Evolutionary conservation across 2,113 vertebrate genomes (phyloP), one percentile per base, ranked within the genome.

Genomic region (Hystrix cristata): DNA sequence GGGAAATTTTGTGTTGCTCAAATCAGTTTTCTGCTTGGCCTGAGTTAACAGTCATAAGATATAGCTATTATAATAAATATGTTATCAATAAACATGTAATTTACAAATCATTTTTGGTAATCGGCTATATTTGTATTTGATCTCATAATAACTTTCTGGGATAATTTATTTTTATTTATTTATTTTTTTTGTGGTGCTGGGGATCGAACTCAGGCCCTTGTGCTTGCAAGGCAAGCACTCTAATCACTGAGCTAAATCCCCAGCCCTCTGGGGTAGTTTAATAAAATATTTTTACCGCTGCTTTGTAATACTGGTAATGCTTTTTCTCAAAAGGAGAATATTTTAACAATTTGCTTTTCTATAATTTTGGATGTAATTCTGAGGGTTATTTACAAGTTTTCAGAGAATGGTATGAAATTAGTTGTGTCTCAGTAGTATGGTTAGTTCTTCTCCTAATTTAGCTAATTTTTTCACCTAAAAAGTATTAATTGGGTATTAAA

Each of bases 251-350:
- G 38, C 38, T 38, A n/a, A 16, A 43, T 48, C 57, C 72, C 31
- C 83, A 82, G 29, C 51, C 85, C 71, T 48, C 53, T 29, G 25
- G 69, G 46, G 29, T 87, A 65, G 87, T 84, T 62, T 64, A 65
- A 67, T 92, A 78, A 86, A 91, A 80, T 65, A 65, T 89, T 95
- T 94, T 80, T 72, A 86, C 64, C 15, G 31, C 43, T 95, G 57
- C 3, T 60, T 57, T 95, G 3, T 10, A 72, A 12, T 83, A 18
- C 78, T 95, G 9, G 46, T n/a, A 57, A 87, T 89, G 18, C 31
- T 93, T 94, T 95, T 93, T 93, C 25, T 95, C 65, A 67, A 92
- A 69, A 92, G 55, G 53, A 87, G 89, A 85, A 34, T 53, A 38
- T 64, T 69, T 81, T 81, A 80, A 84, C 74, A 84, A 86, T 85